Evolutionary conservation across 2,888 invertebrate species (phyloP), one percentile per base, ranked within the genome.

Genomic region (Hyposoter dolosus): DNA sequence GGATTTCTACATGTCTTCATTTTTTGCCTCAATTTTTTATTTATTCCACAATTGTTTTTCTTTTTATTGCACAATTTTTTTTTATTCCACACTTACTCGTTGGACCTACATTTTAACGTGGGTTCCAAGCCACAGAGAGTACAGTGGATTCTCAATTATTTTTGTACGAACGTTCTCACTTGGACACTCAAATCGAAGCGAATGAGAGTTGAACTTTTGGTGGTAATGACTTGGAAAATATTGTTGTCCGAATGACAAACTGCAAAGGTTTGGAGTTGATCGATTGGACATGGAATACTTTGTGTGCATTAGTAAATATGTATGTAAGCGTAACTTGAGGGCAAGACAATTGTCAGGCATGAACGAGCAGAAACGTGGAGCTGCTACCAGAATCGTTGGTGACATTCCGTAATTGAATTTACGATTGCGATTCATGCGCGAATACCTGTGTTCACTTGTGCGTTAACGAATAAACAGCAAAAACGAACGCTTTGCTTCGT

Each of bases 341-440:
- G 17, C 43, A 32, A 43, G 43, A 23, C 17, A 28, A 78, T 69
- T 53, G 28, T 60, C n/a, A 17, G 71, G 23, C 50, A 53, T 28
- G 69, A 69, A 17, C 43, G 69, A 65, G 43, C 53, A 69, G 60
- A 69, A 53, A 69, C 35, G 45, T 45, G 17, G 68, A 19, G 35
- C 35, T 65, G 32, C 69, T 28, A 28, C 65, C 43, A 10, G 45
- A 80, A 80, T 75, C 71, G 45, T 53, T 19, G 32, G 23, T 47
- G 50, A 69, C 69, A 76, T 80, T 80, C 76, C 23, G 71, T 45
- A 69, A 80, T 75, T 75, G 53, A 63, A 74, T 78, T 72, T 65
- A 2, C 53, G 65, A 72, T 77, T 74, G 28, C 28, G 50, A 68
- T 66, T 68, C 63, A 53, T 23, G 40, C 76, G 23, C 28, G 40